Base-by-base conservation (phyloP, 53 echinoderm and acorn worm species). In the Hippasteria phrygiana region DNA sequence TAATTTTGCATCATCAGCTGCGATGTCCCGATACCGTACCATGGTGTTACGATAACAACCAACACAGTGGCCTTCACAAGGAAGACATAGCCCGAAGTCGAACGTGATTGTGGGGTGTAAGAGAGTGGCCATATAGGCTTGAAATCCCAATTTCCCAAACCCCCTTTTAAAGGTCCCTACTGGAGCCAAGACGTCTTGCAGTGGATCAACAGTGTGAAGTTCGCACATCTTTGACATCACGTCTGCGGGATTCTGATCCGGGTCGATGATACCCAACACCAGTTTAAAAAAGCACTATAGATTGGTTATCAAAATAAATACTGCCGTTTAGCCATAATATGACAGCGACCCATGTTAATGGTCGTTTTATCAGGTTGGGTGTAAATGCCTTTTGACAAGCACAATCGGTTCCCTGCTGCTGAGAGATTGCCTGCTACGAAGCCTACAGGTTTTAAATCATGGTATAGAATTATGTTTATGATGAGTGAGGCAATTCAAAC, bases 231-330 rank as follows among this genome's bases (percentile, higher is more conserved):
- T 17, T 55, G 18, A 24, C 18, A 10, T 39, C 55, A 79, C 62
- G 37, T 77, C 14, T 12, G 29, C 74, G 27, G 39, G 47, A 34
- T 50, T n/a, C 33, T 29, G 33, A 50, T 33, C 48, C 16, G 51
- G 32, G 28, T 76, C 40, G 4, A 76, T 24, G 35, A 29, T 5
- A 76, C 51, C 34, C 34, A 76, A 43, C 28, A 53, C 35, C n/a
- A 76, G 48, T 43, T 76, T 76, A 35, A 76, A 76, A 76, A 76
- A 18, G 51, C 76, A 50, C 50, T 29, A 6, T n/a, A 37, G 43
- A 48, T 76, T 76, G 48, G 34, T 54, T 14, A 37, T 32, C 51
- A 50, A 54, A 76, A 54, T 0, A 76, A 76, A 50, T 16, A 46
- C 17, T 5, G 55, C 35, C 20, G 53, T 34, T 17, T 16, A 27